Percentiles rank a stretch among this genome's conserved stretches.
phyloP scores from a whole-genome alignment of 2,113 vertebrate genomes.

The Amphiprion percula region DNA sequence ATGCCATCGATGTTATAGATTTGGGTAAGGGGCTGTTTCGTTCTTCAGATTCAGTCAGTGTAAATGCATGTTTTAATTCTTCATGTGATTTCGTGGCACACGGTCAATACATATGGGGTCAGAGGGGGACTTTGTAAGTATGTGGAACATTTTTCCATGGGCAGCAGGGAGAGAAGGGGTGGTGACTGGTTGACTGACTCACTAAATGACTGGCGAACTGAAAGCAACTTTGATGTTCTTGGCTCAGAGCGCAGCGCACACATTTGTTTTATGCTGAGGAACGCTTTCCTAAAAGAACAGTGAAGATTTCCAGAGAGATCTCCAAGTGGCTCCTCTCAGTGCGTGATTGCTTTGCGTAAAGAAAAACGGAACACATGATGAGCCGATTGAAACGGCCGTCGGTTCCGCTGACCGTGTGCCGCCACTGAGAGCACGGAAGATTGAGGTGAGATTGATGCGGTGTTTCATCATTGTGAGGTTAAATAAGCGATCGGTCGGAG shows the following conservation, averaged over 20 bases:
- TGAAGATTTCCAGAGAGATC: constrained; percentile 8
- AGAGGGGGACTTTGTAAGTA: constrained; percentile 40
- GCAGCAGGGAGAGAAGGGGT: constrained; percentile 24
- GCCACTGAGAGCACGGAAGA: constrained; percentile 15
- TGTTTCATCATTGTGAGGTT: constrained; percentile 57
- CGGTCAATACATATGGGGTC: constrained; percentile 42
- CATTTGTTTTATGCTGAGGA: background rate
- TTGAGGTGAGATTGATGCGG: constrained; percentile 63
- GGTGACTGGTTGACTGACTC: constrained; percentile 42
- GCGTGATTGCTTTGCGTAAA: constrained; percentile 55
- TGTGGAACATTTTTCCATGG: constrained; percentile 24
- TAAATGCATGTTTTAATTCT: constrained; percentile 27
- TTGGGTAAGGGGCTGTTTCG: constrained; percentile 74
- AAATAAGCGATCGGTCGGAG: constrained; percentile 64
- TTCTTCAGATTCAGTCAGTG: constrained; percentile 37
- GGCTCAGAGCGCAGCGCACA: constrained; percentile 18
- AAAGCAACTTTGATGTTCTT: constrained; percentile 66
- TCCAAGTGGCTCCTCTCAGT: background rate
- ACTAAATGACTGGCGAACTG: constrained; percentile 32
- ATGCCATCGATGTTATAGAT: constrained; percentile 75
- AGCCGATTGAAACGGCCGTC: background rate
- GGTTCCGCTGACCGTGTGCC: constrained; percentile 14
- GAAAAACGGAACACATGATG: constrained; percentile 49
- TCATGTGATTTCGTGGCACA: constrained; percentile 1
- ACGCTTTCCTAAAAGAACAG: constrained; percentile 22